A percentile compares a stretch with the other conserved stretches of the same genome.
Conservation (phyloP, 64 coral and sea anemone species). For the Orbicella faveolata region DNA sequence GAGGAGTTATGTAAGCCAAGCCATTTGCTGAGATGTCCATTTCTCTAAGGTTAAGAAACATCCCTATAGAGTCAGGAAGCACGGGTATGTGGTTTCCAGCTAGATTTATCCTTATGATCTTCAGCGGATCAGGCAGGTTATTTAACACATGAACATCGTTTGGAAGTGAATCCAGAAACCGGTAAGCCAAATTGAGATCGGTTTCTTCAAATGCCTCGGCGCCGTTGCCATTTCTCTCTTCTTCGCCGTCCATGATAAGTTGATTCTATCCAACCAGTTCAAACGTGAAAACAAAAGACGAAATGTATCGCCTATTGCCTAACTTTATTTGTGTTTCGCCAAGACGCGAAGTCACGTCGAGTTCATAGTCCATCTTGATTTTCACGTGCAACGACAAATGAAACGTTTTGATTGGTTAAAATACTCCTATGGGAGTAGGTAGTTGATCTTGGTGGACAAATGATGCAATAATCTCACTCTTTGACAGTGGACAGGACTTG, state of each 20-base stretch:
- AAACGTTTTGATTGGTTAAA: conserved; percentile 20
- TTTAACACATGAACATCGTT: conserved; percentile 71
- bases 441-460: no score
- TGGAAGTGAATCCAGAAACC: conserved; percentile 74
- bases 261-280: not conserved
- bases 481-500: no score
- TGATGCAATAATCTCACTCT: no score
- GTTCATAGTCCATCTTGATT: not conserved
- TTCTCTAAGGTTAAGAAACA: conserved; percentile 79
- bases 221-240: not conserved
- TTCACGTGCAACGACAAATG: not conserved
- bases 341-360: not conserved
- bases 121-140: conserved; percentile 58
- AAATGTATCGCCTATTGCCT: not conserved
- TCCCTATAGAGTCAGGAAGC: conserved; percentile 72
- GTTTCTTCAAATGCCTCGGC: conserved; percentile 8
- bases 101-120: conserved; percentile 67
- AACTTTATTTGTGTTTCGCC: not conserved
- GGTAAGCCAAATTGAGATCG: conserved; percentile 71
- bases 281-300: not conserved
- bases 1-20: conserved; percentile 68
- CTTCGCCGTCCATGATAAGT: not conserved
- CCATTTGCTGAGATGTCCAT: conserved; percentile 89
- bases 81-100: conserved; percentile 82
- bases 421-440: not conserved